phyloP scores from a whole-genome alignment of 2,888 invertebrate genomes.

The Hydraecia micacea region DNA sequence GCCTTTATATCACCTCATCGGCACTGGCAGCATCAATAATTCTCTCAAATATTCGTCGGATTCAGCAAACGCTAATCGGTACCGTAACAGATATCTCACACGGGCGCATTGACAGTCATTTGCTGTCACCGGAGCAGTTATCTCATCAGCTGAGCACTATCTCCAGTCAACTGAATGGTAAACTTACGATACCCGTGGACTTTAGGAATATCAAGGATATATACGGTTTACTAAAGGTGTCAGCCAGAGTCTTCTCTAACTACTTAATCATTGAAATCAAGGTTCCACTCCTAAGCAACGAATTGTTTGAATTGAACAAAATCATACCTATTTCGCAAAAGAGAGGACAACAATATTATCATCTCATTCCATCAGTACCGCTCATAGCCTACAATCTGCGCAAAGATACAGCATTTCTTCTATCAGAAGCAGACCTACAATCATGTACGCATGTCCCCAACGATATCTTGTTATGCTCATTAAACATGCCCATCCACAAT shows the following conservation, averaged over 20 bases:
- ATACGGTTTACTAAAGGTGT: not conserved
- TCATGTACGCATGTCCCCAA: not conserved
- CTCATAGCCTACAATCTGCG: not conserved
- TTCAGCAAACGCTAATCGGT: not conserved
- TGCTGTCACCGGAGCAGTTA: not conserved
- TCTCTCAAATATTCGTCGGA: not conserved
- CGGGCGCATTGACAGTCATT: not conserved
- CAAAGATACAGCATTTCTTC: not conserved
- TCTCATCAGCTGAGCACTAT: not conserved
- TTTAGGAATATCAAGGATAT: not conserved
- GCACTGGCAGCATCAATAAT: not conserved
- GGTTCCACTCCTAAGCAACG: slow-evolving; percentile 13
- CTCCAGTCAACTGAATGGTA: not conserved
- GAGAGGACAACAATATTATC: slow-evolving; percentile 4
- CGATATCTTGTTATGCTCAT: not conserved
- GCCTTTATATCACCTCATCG: too few relatives aligned
- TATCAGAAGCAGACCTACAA: not conserved
- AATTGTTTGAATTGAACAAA: slow-evolving; percentile 4
- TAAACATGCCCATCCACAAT: not conserved
- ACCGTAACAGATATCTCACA: not conserved
- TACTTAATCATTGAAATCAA: slow-evolving; percentile 15
- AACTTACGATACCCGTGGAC: too few relatives aligned
- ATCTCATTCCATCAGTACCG: not conserved
- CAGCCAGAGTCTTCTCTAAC: not conserved
- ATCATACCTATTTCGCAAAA: not conserved